Percentiles rank a stretch among this genome's conserved stretches.
These are phyloP conservation scores for Rutpela maculata DNA, from an alignment of 2,888 invertebrate species.

Conservation along the genomic window DNA sequence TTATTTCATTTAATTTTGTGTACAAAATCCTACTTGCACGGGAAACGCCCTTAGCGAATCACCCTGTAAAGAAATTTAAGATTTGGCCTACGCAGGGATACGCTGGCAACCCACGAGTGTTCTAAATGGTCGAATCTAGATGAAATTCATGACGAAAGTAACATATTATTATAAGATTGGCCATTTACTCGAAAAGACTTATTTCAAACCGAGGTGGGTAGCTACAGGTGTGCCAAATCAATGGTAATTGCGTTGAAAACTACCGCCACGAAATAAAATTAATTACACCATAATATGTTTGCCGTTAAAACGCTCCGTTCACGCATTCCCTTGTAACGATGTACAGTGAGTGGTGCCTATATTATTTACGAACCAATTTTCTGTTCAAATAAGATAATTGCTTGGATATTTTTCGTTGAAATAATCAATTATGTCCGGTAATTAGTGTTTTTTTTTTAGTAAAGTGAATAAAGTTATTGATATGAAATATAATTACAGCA, in stretches of 20 bases:
- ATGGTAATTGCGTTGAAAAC: not conserved
- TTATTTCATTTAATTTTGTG: too few species aligned
- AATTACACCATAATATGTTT: not conserved
- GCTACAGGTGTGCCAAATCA: constrained; percentile 1
- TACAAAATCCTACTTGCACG: too few species aligned
- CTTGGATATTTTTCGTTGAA: not conserved
- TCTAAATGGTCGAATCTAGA: too few species aligned
- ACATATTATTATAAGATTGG: too few species aligned
- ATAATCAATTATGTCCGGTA: not conserved
- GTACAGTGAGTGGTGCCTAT: not conserved
- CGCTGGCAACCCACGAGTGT: too few species aligned
- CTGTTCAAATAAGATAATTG: not conserved
- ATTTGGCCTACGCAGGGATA: too few species aligned
- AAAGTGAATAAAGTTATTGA: not conserved
- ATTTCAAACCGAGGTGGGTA: not conserved
- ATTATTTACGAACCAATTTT: not conserved
- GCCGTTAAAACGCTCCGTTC: not conserved
- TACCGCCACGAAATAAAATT: not conserved
- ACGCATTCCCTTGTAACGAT: not conserved
- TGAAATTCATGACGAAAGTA: too few species aligned
- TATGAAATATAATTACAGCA: not conserved
- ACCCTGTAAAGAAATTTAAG: too few species aligned
- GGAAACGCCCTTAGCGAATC: too few species aligned
- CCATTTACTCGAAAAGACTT: not conserved
- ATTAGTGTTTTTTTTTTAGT: not conserved